phyloP scores from a whole-genome alignment of 1,140 invertebrate genomes.

The Luehdorfia chinensis region DNA sequence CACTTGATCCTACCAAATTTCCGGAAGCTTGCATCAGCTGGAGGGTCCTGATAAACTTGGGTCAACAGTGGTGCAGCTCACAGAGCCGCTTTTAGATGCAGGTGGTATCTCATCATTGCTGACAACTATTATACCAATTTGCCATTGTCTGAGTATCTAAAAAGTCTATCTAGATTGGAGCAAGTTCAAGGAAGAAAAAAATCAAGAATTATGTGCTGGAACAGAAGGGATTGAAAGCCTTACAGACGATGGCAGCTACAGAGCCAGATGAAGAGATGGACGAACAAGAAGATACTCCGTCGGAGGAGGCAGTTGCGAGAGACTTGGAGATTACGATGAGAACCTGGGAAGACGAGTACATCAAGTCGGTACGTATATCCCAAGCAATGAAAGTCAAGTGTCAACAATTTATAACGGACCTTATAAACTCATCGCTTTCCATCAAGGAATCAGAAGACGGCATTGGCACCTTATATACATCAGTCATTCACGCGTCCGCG shows the following conservation, averaged over 20 bases:
- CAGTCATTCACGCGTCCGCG: too few species aligned
- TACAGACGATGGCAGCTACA: constrained; percentile 10
- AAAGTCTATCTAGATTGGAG: constrained; percentile 25
- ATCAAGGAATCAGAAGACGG: constrained; percentile 13
- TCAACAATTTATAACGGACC: constrained; percentile 10
- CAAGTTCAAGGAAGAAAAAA: neutral
- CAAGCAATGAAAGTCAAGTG: neutral
- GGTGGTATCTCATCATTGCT: constrained; percentile 49
- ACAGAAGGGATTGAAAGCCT: constrained; percentile 13
- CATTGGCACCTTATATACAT: neutral
- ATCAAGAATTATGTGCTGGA: constrained; percentile 12
- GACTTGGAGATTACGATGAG: neutral
- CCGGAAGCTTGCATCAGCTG: too few species aligned
- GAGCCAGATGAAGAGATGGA: constrained; percentile 19
- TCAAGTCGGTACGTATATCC: neutral
- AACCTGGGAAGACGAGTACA: neutral
- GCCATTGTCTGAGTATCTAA: constrained; percentile 43
- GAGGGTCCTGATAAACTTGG: too few species aligned
- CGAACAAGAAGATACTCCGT: constrained; percentile 7
- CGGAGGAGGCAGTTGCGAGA: neutral
- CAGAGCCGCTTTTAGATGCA: constrained; percentile 35
- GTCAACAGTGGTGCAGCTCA: constrained; percentile 23
- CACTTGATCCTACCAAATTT: constrained; percentile 27
- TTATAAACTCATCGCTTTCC: constrained; percentile 13
- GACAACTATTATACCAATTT: too few species aligned